Base-by-base conservation (phyloP, 2,888 invertebrate species). In the Synergus laeviventris region DNA sequence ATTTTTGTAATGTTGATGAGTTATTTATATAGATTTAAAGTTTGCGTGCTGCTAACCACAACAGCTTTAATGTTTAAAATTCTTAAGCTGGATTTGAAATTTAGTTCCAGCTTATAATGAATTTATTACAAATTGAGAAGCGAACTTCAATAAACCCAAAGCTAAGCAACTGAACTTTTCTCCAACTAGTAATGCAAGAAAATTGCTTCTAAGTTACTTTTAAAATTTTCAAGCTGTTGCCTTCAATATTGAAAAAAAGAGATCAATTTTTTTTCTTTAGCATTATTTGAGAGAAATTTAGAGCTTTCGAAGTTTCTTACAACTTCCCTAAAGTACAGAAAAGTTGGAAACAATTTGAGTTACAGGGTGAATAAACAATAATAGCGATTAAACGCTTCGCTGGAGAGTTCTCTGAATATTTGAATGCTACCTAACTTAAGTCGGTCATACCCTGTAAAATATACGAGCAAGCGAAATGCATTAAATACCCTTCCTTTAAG, bases 341-440 rank as follows among this genome's bases (percentile, higher is more conserved):
- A 70, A 45, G 66, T 49, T 49, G 14, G 7, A 16, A 70, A 70
- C 66, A 45, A 70, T 70, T 45, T 70, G 66, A 24, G 45, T 49
- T 49, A 70, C 66, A 70, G 31, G 49, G 45, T 24, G n/a, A 31
- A 45, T 49, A 70, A 70, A 31, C 66, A 70, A 70, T 66, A 66
- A 45, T 66, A 45, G 42, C 42, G n/a, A 70, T 70, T n/a, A 70
- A 70, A 70, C 31, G 24, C 45, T 70, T 24, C 70, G 14, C 24
- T 45, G 31, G 31, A 70, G 31, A 66, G 21, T 66, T 66, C 24
- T 21, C 66, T 18, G 8, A 66, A 66, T 12, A 42, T 45, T 45
- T 42, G 24, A 66, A 24, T 39, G 16, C 21, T 64, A 24, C 42
- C 14, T 42, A 64, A 64, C 64, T 42, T 64, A 21, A 38, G 39